phyloP scores from a whole-genome alignment of 1,140 invertebrate species.

The Cotesia chilonis region DNA sequence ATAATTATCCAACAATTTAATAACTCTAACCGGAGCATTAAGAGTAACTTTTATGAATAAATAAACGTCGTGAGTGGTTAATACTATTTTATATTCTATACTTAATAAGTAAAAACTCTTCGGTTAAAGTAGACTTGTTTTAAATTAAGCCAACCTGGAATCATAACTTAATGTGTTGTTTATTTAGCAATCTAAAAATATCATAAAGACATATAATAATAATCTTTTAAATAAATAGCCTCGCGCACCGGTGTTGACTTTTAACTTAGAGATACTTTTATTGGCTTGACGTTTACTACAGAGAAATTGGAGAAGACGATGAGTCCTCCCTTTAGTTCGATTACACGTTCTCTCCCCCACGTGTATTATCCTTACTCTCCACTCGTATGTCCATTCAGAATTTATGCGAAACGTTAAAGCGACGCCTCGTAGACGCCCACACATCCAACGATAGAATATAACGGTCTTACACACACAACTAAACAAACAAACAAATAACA shows the following conservation, averaged over 20 bases:
- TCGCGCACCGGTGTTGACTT: slow-evolving; percentile 36
- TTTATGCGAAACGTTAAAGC: slow-evolving; percentile 59
- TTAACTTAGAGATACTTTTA: slow-evolving; percentile 50
- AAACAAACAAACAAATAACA: too few relatives aligned
- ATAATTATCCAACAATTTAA: too few relatives aligned
- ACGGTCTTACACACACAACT: slow-evolving; percentile 27
- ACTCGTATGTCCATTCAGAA: slow-evolving; percentile 43
- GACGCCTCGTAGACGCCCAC: slow-evolving; percentile 58
- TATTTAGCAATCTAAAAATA: too few relatives aligned
- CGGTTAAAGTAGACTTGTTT: too few relatives aligned
- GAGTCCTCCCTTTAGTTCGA: slow-evolving; percentile 23
- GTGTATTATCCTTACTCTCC: slow-evolving; percentile 20
- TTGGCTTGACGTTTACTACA: slow-evolving; percentile 54
- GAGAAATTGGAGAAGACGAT: slow-evolving; percentile 56
- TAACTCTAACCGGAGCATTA: too few relatives aligned
- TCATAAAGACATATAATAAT: neutral
- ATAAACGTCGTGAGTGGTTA: neutral
- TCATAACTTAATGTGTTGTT: too few relatives aligned
- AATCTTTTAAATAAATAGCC: slow-evolving; percentile 27
- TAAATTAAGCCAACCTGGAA: too few relatives aligned
- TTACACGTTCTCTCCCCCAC: slow-evolving; percentile 28
- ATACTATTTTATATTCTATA: too few relatives aligned
- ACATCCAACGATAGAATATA: slow-evolving; percentile 43
- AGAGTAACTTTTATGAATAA: neutral
- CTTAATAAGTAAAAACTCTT: too few relatives aligned